Percentiles rank a stretch among this genome's conserved stretches.
Conservation (phyloP, 2,797 vertebrate genomes). For the Fistularia tabacaria region DNA sequence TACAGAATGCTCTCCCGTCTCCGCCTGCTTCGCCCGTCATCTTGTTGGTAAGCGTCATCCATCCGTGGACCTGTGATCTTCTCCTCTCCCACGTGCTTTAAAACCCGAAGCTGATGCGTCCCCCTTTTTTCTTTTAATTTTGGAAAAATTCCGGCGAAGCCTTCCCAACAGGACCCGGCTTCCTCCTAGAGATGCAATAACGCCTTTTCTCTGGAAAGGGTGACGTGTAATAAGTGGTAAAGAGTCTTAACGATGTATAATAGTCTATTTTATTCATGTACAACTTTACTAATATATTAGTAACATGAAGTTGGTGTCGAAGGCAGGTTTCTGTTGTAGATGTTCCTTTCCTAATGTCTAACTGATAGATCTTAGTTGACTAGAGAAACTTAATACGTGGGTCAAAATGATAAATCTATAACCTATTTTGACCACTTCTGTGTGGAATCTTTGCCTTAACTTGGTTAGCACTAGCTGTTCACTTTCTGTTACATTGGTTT, state of each 20-base stretch:
- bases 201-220: slow-evolving; percentile 61
- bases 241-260: slow-evolving; percentile 70
- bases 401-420: slow-evolving; percentile 63
- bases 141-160: too few species aligned
- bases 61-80: slow-evolving; percentile 56
- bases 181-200: slow-evolving; percentile 74
- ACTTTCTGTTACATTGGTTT: slow-evolving; percentile 58
- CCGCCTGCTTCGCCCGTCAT: slow-evolving; percentile 12
- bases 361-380: slow-evolving; percentile 62
- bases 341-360: slow-evolving; percentile 63
- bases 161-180: slow-evolving; percentile 46
- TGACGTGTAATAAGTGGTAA: slow-evolving; percentile 66
- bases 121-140: slow-evolving; percentile 17
- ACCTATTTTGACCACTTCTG: slow-evolving; percentile 58
- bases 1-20: slow-evolving; percentile 45
- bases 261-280: slow-evolving; percentile 77
- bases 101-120: slow-evolving; percentile 41
- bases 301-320: slow-evolving; percentile 58
- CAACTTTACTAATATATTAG: slow-evolving; percentile 72
- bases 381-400: slow-evolving; percentile 55
- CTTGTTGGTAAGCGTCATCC: slow-evolving; percentile 58
- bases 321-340: slow-evolving; percentile 62
- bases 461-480: slow-evolving; percentile 58
- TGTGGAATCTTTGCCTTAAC: slow-evolving; percentile 70
- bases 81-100: slow-evolving; percentile 50